phyloP scores from a whole-genome alignment of 1,140 invertebrate species.

The Cherax destructor region DNA sequence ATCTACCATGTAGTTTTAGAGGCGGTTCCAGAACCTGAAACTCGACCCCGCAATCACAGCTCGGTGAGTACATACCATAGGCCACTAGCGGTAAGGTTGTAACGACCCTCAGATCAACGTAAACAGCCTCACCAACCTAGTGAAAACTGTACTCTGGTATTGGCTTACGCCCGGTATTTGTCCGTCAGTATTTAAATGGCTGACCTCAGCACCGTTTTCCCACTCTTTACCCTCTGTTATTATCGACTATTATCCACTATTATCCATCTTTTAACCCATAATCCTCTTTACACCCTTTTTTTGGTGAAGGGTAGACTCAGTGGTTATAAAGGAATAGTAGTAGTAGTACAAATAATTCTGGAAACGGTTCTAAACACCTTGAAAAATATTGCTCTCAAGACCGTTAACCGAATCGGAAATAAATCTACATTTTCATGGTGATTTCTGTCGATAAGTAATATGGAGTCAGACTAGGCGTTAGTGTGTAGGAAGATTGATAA shows the following conservation, averaged over 20 bases:
- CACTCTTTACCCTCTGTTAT: conserved; percentile 24
- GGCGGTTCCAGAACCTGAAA: too few relatives aligned
- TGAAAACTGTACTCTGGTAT: background rate
- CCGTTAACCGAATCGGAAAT: too few relatives aligned
- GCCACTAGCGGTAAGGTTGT: background rate
- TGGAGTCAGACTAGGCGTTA: too few relatives aligned
- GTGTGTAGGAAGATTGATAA: too few relatives aligned
- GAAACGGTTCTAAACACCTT: background rate
- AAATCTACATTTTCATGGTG: too few relatives aligned
- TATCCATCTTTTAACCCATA: conserved; percentile 36
- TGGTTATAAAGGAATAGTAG: background rate
- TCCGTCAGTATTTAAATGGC: conserved; percentile 12
- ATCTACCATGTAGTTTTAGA: too few relatives aligned
- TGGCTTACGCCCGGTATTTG: background rate
- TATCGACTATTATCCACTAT: conserved; percentile 36
- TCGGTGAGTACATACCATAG: background rate
- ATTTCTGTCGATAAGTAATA: too few relatives aligned
- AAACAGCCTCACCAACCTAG: background rate
- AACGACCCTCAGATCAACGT: background rate
- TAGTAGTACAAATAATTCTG: background rate
- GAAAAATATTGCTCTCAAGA: background rate
- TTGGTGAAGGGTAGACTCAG: background rate
- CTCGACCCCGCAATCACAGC: too few relatives aligned
- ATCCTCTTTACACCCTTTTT: conserved; percentile 30
- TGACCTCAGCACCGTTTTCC: background rate